Conservation (phyloP, 2,888 invertebrate species). For the Alcis repandata region DNA sequence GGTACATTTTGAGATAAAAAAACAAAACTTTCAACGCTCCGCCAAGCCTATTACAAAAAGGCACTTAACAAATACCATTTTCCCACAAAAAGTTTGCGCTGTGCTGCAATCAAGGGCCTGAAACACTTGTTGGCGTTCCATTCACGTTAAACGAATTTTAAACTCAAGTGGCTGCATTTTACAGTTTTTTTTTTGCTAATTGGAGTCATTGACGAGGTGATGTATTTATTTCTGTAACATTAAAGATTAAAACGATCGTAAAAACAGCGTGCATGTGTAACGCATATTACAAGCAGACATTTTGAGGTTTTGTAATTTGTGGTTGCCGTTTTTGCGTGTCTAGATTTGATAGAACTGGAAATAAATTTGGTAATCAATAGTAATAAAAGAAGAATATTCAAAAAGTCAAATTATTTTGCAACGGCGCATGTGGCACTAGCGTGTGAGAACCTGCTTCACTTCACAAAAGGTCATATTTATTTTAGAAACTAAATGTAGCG, state of each 20-base stretch:
- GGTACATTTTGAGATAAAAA: not conserved
- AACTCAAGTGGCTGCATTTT: conserved; percentile 37
- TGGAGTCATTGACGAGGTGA: conserved; percentile 41
- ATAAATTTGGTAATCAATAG: conserved; percentile 24
- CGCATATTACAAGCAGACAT: conserved; percentile 37
- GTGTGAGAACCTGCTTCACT: conserved; percentile 15
- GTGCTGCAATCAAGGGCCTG: conserved; percentile 23
- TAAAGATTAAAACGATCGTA: conserved; percentile 42
- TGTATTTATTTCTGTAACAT: conserved; percentile 47
- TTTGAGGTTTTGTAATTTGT: conserved; percentile 39
- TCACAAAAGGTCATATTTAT: not conserved
- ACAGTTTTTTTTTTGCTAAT: conserved; percentile 33
- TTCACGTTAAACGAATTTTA: conserved; percentile 34
- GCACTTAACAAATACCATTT: conserved; percentile 24
- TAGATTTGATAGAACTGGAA: conserved; percentile 26
- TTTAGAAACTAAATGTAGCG: not conserved
- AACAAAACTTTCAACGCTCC: conserved; percentile 3
- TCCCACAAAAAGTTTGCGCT: conserved; percentile 33
- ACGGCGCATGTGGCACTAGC: conserved; percentile 9
- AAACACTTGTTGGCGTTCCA: conserved; percentile 32
- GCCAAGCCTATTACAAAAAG: conserved; percentile 12
- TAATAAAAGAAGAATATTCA: conserved; percentile 14
- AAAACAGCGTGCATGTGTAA: conserved; percentile 52
- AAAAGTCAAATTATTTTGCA: conserved; percentile 25
- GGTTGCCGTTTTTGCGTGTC: conserved; percentile 35